Evolutionary conservation across 2,797 vertebrate species (phyloP), one percentile per base, ranked within the genome.

Genomic region (Chaetophractus vellerosus): DNA sequence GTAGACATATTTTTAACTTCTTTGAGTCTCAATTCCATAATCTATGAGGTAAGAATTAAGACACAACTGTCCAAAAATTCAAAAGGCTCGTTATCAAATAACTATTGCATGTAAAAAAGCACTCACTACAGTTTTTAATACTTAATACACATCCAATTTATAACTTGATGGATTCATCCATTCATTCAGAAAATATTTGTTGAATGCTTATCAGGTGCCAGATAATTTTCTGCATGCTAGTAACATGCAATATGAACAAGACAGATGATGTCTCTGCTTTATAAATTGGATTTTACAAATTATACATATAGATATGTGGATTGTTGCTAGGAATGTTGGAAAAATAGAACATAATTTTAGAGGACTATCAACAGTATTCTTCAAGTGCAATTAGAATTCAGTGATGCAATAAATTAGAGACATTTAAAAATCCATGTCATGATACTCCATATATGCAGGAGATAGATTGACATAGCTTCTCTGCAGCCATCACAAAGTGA

Each of bases 361-460:
- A 61, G 23, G 2, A 33, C 82, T 76, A 48, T 90, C 84, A 66
- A 9, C 21, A 84, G 26, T 31, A 15, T 31, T 66, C 50, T n/a
- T 78, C 16, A 88, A 76, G 33, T 66, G 72, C 14, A 45, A 21
- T 88, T 88, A 45, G n/a, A 59, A 88, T 84, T 93, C 64, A 79
- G 9, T 50, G 15, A 96, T 50, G 48, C 28, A 57, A 36, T 66
- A 79, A 91, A 83, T 68, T 85, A 64, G 86, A 90, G 26, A 75
- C 23, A 83, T 57, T 28, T 33, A 66, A 72, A 55, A 57, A 41
- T 76, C 26, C 7, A 33, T 78, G 36, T 36, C 12, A 57, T 71
- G 18, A 19, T 0, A 38, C 19, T 1, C 18, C 52, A n/a, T 64
- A 59, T 50, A 28, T 57, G 2, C 8, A 71, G 64, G 38, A 83